Percentiles rank a stretch among this genome's conserved stretches.
These are phyloP conservation scores for Dasypolia templi DNA, from an alignment of 2,888 invertebrate genomes.

Conservation along the genomic window DNA sequence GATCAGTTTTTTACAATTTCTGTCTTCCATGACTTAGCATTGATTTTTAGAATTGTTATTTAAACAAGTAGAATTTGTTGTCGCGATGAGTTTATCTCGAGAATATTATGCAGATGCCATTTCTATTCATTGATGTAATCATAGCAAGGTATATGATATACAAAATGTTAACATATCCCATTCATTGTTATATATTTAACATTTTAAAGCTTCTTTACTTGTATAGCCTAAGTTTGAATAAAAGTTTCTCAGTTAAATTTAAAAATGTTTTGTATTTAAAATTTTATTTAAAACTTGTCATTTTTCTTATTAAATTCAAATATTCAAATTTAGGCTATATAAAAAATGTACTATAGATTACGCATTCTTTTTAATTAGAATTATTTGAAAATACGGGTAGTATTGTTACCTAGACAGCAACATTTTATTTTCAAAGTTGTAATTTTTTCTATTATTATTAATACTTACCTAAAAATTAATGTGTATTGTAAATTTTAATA, in stretches of 20 bases:
- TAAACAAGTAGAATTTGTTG: constrained; percentile 61
- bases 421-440: constrained; percentile 69
- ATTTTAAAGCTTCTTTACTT: constrained; percentile 69
- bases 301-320: constrained; percentile 44
- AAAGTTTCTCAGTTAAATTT: constrained; percentile 45
- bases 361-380: constrained; percentile 68
- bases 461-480: constrained; percentile 67
- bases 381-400: constrained; percentile 78
- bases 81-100: constrained; percentile 58
- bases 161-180: constrained; percentile 83
- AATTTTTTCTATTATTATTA: constrained; percentile 68
- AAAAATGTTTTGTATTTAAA: constrained; percentile 39
- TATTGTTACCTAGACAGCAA: constrained; percentile 73
- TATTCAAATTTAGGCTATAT: constrained; percentile 64
- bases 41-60: constrained; percentile 60
- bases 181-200: constrained; percentile 74
- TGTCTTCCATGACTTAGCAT: constrained; percentile 74
- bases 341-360: constrained; percentile 61
- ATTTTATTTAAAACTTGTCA: constrained; percentile 41
- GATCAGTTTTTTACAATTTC: constrained; percentile 56
- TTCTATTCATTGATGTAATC: constrained; percentile 72
- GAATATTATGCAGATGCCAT: constrained; percentile 62
- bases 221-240: constrained; percentile 66
- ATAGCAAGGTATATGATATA: constrained; percentile 71
- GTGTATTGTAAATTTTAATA: constrained; percentile 74